Percentiles rank a stretch among this genome's conserved stretches.
phyloP scores from a whole-genome alignment of 2,888 invertebrate genomes.

The Rhagonycha lutea region DNA sequence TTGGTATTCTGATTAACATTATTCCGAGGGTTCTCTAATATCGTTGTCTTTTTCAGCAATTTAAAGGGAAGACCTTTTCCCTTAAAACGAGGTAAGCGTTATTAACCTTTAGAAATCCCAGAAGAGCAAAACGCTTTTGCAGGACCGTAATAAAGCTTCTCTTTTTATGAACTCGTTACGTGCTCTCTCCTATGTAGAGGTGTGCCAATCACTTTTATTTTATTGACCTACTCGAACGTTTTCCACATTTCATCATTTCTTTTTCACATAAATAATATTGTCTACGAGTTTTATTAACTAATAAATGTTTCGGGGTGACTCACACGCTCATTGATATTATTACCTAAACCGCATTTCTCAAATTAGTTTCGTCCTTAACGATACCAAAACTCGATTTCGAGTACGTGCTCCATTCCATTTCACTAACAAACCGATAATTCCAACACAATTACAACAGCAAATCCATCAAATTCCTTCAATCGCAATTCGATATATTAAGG shows the following conservation, averaged over 20 bases:
- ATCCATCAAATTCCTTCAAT: neutral
- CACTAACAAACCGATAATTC: neutral
- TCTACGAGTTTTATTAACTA: slow-evolving; percentile 27
- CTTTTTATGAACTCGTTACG: slow-evolving; percentile 50
- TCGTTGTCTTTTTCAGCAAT: slow-evolving; percentile 49
- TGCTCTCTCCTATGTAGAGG: slow-evolving; percentile 36
- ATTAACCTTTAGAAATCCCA: slow-evolving; percentile 42
- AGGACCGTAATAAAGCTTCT: slow-evolving; percentile 50
- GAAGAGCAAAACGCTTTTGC: slow-evolving; percentile 46
- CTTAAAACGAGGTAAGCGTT: slow-evolving; percentile 38
- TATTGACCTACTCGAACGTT: slow-evolving; percentile 29
- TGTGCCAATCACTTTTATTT: slow-evolving; percentile 44
- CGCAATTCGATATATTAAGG: slow-evolving; percentile 5
- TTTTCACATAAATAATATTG: slow-evolving; percentile 26
- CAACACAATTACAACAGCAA: neutral
- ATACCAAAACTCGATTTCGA: neutral
- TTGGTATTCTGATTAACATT: slow-evolving; percentile 26
- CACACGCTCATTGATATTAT: slow-evolving; percentile 20
- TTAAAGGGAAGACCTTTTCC: slow-evolving; percentile 41
- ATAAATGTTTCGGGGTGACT: slow-evolving; percentile 20
- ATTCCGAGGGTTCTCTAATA: slow-evolving; percentile 41
- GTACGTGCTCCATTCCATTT: neutral
- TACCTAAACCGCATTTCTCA: slow-evolving; percentile 14
- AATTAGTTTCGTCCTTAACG: slow-evolving; percentile 17
- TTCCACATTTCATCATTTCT: slow-evolving; percentile 16